Percentiles rank a stretch among this genome's conserved stretches.
Evolutionary conservation across 1,140 invertebrate genomes (phyloP).

Genomic region (Akabosia matsudoensis): DNA sequence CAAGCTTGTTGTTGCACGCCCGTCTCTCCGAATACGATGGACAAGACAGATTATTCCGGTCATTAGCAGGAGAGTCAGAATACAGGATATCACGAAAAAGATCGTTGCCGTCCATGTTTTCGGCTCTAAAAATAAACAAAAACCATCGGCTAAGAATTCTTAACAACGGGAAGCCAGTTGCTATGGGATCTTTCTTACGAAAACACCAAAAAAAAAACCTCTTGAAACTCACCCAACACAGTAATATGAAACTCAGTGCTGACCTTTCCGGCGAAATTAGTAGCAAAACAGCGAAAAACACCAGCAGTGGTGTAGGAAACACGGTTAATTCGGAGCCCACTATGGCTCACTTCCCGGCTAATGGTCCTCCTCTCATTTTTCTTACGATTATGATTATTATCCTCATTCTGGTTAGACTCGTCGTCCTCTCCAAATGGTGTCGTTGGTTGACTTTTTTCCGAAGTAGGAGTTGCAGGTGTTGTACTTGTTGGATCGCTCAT

Average conservation of each 20-base stretch:
- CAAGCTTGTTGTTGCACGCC: neutral
- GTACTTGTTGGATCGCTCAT: neutral
- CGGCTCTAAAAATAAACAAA: neutral
- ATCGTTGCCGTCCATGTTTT: neutral
- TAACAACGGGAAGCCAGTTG: too few species aligned
- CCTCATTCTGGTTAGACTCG: neutral
- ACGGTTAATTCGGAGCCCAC: neutral
- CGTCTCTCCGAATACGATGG: neutral
- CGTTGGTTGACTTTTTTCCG: neutral
- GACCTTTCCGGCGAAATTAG: constrained; percentile 25
- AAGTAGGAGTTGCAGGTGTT: neutral
- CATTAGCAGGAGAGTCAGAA: neutral
- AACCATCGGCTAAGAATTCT: too few species aligned
- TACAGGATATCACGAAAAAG: neutral
- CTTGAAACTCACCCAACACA: constrained; percentile 24
- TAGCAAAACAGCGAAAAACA: constrained; percentile 23
- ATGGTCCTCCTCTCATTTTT: neutral
- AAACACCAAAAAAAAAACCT: neutral
- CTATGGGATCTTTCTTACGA: neutral
- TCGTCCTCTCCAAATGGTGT: neutral
- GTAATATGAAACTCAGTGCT: constrained; percentile 23
- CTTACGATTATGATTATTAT: neutral
- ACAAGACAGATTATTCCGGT: neutral
- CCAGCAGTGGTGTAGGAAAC: constrained; percentile 34
- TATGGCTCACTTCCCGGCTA: neutral